Percentiles rank a stretch among this genome's conserved stretches.
Conservation (phyloP, 1,140 invertebrate species). For the Saccostrea echinata region DNA sequence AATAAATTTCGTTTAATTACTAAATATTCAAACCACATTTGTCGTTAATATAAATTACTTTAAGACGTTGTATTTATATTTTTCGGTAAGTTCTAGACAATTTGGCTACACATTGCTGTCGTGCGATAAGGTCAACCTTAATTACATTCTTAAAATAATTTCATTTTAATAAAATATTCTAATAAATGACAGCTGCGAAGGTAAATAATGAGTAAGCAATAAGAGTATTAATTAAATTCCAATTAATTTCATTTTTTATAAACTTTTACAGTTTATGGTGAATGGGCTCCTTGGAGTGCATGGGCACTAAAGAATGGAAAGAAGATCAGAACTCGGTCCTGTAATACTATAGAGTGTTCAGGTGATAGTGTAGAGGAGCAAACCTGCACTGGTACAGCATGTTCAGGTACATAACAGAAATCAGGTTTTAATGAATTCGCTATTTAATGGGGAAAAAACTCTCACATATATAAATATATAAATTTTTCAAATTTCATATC, state of each 20-base stretch:
- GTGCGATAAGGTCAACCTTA: too few relatives aligned
- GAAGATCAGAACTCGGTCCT: background rate
- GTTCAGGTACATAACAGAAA: background rate
- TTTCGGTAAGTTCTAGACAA: too few relatives aligned
- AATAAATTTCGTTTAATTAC: background rate
- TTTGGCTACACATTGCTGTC: too few relatives aligned
- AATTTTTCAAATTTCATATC: too few relatives aligned
- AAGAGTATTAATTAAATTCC: too few relatives aligned
- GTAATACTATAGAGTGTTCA: background rate
- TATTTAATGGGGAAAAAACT: too few relatives aligned
- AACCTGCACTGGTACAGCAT: background rate
- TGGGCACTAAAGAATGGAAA: constrained; percentile 19
- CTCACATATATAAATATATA: too few relatives aligned
- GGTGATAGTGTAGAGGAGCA: background rate
- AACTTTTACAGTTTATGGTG: background rate
- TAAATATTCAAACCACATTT: background rate
- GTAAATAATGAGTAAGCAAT: too few relatives aligned
- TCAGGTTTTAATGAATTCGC: too few relatives aligned
- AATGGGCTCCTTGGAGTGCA: constrained; percentile 11
- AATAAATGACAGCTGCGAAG: too few relatives aligned
- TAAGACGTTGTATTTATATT: background rate
- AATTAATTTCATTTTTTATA: background rate
- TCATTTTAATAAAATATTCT: too few relatives aligned
- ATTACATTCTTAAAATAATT: too few relatives aligned
- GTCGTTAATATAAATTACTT: background rate